phyloP scores from a whole-genome alignment of 2,888 invertebrate genomes.

The Amphipyra tragopoginis region DNA sequence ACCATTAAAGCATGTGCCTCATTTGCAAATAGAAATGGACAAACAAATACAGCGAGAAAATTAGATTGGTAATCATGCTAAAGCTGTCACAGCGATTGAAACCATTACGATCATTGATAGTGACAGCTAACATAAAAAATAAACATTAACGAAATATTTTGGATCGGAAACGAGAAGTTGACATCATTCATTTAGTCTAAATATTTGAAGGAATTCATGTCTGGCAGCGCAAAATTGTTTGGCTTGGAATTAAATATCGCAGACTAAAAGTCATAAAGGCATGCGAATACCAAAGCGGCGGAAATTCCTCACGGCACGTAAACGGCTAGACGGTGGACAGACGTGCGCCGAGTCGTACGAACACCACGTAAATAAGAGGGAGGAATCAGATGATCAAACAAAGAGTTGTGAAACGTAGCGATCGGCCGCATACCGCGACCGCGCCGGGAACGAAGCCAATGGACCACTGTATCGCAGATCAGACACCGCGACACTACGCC shows the following conservation, averaged over 20 bases:
- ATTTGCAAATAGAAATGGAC: neutral
- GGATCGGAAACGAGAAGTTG: constrained; percentile 26
- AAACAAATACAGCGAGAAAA: constrained; percentile 3
- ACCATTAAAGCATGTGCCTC: constrained; percentile 4
- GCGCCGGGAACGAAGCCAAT: constrained; percentile 84
- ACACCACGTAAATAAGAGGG: constrained; percentile 76
- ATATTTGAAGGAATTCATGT: constrained; percentile 70
- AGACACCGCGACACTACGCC: constrained; percentile 67
- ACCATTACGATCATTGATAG: constrained; percentile 6
- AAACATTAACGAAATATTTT: constrained; percentile 26
- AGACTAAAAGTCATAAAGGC: constrained; percentile 77
- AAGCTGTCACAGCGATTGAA: constrained; percentile 3
- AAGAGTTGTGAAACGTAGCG: constrained; percentile 84
- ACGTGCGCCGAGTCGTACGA: constrained; percentile 77
- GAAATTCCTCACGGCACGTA: constrained; percentile 82
- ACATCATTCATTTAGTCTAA: constrained; percentile 53
- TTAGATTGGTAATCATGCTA: neutral
- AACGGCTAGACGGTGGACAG: constrained; percentile 87
- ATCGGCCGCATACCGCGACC: constrained; percentile 78
- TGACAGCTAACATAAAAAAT: constrained; percentile 21
- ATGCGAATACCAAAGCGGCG: constrained; percentile 81
- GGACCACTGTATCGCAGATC: constrained; percentile 73
- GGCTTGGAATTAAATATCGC: constrained; percentile 77
- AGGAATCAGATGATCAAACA: constrained; percentile 81
- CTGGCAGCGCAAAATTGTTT: constrained; percentile 76